A percentile compares a stretch with the other conserved stretches of the same genome.
Evolutionary conservation across 2,797 vertebrate genomes (phyloP).

Genomic region (Crypturellus tataupa): DNA sequence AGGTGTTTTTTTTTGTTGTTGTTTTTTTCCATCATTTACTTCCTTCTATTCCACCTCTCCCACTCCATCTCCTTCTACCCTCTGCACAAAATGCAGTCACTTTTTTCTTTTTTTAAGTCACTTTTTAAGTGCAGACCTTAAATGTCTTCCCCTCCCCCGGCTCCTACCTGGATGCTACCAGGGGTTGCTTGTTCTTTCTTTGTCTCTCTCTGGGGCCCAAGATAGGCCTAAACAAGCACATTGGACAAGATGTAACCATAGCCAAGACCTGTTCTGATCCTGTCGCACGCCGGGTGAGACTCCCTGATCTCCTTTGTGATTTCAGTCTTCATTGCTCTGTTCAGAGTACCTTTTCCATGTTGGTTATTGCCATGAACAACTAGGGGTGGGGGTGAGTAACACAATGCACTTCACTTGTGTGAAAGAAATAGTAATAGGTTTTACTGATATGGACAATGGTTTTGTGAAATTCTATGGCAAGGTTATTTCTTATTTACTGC

Average conservation of each 20-base stretch:
- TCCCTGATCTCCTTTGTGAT: background rate
- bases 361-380: background rate
- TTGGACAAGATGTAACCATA: background rate
- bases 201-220: background rate
- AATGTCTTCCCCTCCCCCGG: accelerated
- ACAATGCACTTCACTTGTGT: too few relatives aligned
- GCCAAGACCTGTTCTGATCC: background rate
- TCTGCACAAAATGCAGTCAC: too few relatives aligned
- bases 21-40: too few relatives aligned
- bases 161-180: background rate
- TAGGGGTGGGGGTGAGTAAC: too few relatives aligned
- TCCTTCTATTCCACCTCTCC: too few relatives aligned
- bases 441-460: too few relatives aligned
- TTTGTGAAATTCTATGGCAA: too few relatives aligned
- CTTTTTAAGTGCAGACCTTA: background rate
- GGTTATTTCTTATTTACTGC: too few relatives aligned
- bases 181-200: accelerated
- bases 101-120: too few relatives aligned
- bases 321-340: background rate
- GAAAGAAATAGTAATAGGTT: too few relatives aligned
- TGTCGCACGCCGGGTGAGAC: accelerated
- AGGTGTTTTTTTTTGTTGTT: too few relatives aligned
- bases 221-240: background rate
- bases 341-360: background rate
- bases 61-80: too few relatives aligned